Evolutionary conservation across 2,113 vertebrate genomes (phyloP).

Genomic region (Gallinago undulata): DNA sequence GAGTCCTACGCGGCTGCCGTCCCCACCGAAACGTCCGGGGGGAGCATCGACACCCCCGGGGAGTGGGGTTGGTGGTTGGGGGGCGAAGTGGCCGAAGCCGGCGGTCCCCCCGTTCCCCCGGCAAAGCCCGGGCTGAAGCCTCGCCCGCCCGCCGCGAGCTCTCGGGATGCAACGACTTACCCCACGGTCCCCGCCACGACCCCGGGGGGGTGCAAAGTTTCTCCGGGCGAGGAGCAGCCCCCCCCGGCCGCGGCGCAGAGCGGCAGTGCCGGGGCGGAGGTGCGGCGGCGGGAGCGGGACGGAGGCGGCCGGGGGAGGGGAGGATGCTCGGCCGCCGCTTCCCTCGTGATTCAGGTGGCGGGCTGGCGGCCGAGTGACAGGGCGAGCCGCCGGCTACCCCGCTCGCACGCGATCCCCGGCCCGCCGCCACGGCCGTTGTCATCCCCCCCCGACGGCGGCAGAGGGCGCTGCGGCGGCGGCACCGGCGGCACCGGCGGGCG

Average conservation of each 20-base stretch:
- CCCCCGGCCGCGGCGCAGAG: background rate
- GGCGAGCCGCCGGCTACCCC: background rate
- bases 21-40: background rate
- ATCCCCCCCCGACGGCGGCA: background rate
- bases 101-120: background rate
- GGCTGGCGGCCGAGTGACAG: constrained; percentile 28
- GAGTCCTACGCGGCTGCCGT: background rate
- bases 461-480: background rate
- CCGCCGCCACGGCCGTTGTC: background rate
- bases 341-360: constrained; percentile 57
- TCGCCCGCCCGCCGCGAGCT: background rate
- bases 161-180: background rate
- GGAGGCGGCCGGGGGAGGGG: constrained; percentile 9
- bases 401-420: constrained; percentile 32
- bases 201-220: constrained; percentile 24
- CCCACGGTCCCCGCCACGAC: constrained; percentile 13
- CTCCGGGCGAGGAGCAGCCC: background rate
- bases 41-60: background rate
- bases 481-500: background rate
- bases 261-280: background rate
- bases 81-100: background rate
- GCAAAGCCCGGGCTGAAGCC: background rate
- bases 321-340: constrained; percentile 48
- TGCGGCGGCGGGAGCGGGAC: background rate
- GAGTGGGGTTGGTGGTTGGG: rapidly evolving